Conservation (phyloP, 2,888 invertebrate genomes). For the Acanthacorydalis orientalis region DNA sequence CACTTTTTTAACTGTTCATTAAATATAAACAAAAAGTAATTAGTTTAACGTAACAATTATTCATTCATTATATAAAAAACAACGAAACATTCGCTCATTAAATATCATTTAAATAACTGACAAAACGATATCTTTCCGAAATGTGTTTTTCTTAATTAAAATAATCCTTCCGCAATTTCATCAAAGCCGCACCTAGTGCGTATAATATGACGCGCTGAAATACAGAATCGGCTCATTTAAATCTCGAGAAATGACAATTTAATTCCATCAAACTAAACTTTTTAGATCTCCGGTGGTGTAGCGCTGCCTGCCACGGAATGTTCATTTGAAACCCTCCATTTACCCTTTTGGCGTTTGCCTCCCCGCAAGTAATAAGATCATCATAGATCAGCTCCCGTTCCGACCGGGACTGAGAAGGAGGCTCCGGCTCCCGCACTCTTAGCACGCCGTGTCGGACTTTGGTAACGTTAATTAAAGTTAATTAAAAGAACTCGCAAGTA, state of each 20-base stretch:
- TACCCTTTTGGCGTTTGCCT: constrained; percentile 13
- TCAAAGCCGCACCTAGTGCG: constrained; percentile 2
- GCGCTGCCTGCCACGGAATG: constrained; percentile 8
- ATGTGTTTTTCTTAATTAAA: constrained; percentile 3
- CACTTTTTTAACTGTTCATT: no score
- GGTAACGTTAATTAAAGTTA: constrained; percentile 33
- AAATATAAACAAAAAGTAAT: no score
- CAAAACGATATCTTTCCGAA: neutral
- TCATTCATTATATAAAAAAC: no score
- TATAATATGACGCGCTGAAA: neutral
- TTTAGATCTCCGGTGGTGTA: constrained; percentile 18
- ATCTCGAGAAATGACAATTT: constrained; percentile 19
- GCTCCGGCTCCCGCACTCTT: constrained; percentile 9
- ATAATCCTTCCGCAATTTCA: constrained; percentile 1
- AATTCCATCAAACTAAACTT: constrained; percentile 20
- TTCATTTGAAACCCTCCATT: constrained; percentile 20
- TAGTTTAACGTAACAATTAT: no score
- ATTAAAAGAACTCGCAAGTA: constrained; percentile 28
- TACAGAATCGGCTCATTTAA: neutral
- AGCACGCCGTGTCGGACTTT: constrained; percentile 26
- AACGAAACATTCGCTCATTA: no score
- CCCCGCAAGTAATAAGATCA: constrained; percentile 19
- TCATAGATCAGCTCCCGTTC: constrained; percentile 19
- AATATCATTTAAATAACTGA: no score
- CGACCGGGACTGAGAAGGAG: constrained; percentile 5